Conservation (phyloP, 2,888 invertebrate genomes). For the Archips crataeganus region DNA sequence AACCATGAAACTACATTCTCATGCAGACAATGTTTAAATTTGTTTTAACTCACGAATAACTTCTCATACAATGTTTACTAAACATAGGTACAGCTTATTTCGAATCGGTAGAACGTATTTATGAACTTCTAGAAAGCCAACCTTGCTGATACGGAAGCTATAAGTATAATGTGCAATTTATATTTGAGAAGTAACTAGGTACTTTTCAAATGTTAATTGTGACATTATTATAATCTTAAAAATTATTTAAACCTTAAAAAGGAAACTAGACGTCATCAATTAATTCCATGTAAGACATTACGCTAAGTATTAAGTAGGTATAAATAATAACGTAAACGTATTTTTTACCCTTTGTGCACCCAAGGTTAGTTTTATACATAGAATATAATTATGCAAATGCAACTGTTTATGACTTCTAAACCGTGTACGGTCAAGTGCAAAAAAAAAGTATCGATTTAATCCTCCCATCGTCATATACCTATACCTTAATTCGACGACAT, state of each 20-base stretch:
- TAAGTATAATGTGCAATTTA: no score
- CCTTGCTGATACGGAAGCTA: constrained; percentile 21
- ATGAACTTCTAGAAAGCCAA: constrained; percentile 13
- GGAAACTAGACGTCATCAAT: constrained; percentile 10
- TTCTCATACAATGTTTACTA: constrained; percentile 9
- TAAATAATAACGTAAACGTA: neutral
- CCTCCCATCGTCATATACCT: no score
- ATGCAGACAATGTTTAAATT: neutral
- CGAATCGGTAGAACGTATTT: neutral
- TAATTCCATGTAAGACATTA: neutral
- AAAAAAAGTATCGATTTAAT: no score
- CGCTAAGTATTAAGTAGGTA: neutral
- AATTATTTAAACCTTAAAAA: no score
- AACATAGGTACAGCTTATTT: neutral
- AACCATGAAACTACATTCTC: neutral
- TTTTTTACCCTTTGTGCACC: neutral
- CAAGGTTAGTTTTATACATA: neutral
- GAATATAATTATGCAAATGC: neutral
- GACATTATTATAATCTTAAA: constrained; percentile 11
- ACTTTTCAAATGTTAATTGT: neutral
- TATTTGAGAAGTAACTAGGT: neutral
- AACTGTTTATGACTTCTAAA: neutral
- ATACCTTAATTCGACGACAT: no score
- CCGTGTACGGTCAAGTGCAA: no score
- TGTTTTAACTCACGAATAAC: neutral